These are phyloP conservation scores for Oryzias dopingdopingensis DNA, from an alignment of 2,797 vertebrate species.

Conservation along the genomic window DNA sequence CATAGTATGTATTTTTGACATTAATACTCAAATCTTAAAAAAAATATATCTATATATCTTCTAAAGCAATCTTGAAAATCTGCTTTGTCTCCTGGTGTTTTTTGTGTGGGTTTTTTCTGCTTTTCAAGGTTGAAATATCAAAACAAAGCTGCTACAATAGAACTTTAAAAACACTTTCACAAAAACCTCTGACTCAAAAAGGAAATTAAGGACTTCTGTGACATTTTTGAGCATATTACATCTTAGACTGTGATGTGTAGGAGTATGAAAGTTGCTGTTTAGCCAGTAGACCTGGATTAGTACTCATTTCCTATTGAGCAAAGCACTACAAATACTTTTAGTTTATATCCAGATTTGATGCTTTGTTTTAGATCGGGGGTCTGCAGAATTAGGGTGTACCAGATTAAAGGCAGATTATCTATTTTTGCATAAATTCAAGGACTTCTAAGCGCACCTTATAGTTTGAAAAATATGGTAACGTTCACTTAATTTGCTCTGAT, in stretches of 20 bases:
- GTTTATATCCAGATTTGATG: background rate
- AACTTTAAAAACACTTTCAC: background rate
- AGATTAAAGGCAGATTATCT: too few relatives aligned
- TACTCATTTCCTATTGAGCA: background rate
- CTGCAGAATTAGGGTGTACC: too few relatives aligned
- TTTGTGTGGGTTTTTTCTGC: background rate
- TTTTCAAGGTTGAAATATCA: background rate
- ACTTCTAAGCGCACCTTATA: too few relatives aligned
- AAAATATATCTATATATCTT: conserved; percentile 85
- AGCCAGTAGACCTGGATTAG: background rate
- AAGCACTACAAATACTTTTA: conserved; percentile 6
- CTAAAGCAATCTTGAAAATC: conserved; percentile 76
- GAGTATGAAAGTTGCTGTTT: conserved; percentile 7
- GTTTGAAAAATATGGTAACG: too few relatives aligned
- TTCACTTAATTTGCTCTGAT: too few relatives aligned
- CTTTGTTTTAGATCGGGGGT: background rate
- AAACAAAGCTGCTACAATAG: background rate
- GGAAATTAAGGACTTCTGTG: background rate
- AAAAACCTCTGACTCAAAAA: background rate
- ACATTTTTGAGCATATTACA: background rate
- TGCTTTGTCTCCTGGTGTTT: conserved; percentile 49
- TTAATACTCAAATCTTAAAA: conserved; percentile 97
- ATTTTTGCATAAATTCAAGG: too few relatives aligned
- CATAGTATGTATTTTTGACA: conserved; percentile 99
- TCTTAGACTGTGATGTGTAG: background rate